Percentiles rank a stretch among this genome's conserved stretches.
phyloP scores from a whole-genome alignment of 2,888 invertebrate species.

The Sisyra nigra region DNA sequence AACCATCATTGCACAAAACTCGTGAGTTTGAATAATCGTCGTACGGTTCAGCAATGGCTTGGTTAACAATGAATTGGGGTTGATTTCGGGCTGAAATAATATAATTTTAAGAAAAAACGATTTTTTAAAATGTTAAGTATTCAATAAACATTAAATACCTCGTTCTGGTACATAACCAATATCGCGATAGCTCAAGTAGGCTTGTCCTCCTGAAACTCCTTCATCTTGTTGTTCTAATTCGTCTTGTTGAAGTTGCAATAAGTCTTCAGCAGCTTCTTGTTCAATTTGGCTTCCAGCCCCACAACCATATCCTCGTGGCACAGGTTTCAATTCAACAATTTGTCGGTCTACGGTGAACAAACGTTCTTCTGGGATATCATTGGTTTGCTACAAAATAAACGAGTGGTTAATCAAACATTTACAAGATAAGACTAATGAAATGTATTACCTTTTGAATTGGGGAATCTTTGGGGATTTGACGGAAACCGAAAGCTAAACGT shows the following conservation, averaged over 20 bases:
- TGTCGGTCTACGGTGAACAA: slow-evolving; percentile 32
- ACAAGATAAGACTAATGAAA: background rate
- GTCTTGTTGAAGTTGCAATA: slow-evolving; percentile 16
- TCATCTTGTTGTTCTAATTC: slow-evolving; percentile 15
- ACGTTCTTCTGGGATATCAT: slow-evolving; percentile 31
- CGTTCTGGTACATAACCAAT: slow-evolving; percentile 29
- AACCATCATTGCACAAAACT: slow-evolving; percentile 15
- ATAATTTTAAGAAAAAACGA: background rate
- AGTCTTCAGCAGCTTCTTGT: slow-evolving; percentile 21
- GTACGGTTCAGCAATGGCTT: background rate
- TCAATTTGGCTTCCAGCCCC: slow-evolving; percentile 14
- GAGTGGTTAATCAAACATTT: background rate
- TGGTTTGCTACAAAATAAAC: slow-evolving; percentile 12
- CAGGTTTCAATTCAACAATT: slow-evolving; percentile 30
- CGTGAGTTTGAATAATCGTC: slow-evolving; percentile 2
- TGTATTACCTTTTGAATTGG: slow-evolving; percentile 14
- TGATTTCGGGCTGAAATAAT: slow-evolving; percentile 3
- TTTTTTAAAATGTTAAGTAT: background rate
- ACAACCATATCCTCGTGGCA: slow-evolving; percentile 8
- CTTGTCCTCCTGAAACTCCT: slow-evolving; percentile 12
- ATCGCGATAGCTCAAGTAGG: slow-evolving; percentile 26
- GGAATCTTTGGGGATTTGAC: slow-evolving; percentile 28
- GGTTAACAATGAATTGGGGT: slow-evolving; percentile 4
- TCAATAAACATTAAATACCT: slow-evolving; percentile 12
- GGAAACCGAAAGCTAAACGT: slow-evolving; percentile 33